A percentile compares a stretch with the other conserved stretches of the same genome.
These are phyloP conservation scores for Labrus mixtus DNA, from an alignment of 2,113 vertebrate species.

Conservation along the genomic window DNA sequence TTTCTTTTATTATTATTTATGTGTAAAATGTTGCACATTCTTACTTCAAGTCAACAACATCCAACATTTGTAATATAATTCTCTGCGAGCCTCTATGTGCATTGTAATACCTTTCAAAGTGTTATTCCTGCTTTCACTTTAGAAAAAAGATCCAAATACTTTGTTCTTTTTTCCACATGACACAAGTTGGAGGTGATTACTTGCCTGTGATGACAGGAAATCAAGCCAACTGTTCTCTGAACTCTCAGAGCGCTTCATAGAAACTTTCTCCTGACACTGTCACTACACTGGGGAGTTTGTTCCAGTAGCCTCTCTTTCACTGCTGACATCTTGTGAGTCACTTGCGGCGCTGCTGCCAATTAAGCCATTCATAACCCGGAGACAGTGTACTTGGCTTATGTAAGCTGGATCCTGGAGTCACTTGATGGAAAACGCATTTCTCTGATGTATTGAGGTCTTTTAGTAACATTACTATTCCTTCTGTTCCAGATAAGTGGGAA, in stretches of 20 bases:
- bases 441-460: slow-evolving; percentile 35
- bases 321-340: slow-evolving; percentile 58
- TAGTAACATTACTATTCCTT: slow-evolving; percentile 37
- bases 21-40: too few species aligned
- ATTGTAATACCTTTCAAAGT: background rate
- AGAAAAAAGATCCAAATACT: background rate
- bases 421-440: slow-evolving; percentile 15
- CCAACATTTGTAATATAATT: background rate
- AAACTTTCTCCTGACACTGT: slow-evolving; percentile 42
- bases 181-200: slow-evolving; percentile 43
- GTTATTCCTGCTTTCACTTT: background rate
- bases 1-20: too few species aligned
- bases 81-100: background rate
- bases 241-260: slow-evolving; percentile 38
- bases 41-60: background rate
- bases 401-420: slow-evolving; percentile 17
- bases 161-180: slow-evolving; percentile 24
- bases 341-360: slow-evolving; percentile 54
- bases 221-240: slow-evolving; percentile 48
- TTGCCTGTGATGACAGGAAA: slow-evolving; percentile 52
- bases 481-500: slow-evolving; percentile 43
- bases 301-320: slow-evolving; percentile 52
- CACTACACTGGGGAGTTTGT: slow-evolving; percentile 45
- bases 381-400: slow-evolving; percentile 34
- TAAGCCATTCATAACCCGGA: slow-evolving; percentile 51